Conservation (phyloP, 2,888 invertebrate species). For the Chesias legatella region DNA sequence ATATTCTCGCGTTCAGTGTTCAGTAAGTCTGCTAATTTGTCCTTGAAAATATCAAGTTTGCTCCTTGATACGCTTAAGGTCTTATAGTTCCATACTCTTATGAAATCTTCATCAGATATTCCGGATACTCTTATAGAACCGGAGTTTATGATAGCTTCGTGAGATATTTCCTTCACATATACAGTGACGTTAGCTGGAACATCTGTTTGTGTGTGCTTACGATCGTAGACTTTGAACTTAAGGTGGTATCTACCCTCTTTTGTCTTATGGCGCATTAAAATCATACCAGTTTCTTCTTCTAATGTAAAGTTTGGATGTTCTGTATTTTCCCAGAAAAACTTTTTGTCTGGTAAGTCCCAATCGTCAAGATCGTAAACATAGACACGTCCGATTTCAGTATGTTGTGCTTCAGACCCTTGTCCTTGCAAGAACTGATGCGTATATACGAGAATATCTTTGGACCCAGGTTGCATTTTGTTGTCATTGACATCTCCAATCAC, state of each 20-base stretch:
- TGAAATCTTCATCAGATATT: conserved; percentile 97
- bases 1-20: conserved; percentile 93
- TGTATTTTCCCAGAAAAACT: conserved; percentile 95
- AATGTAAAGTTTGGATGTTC: conserved; percentile 94
- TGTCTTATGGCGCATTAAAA: conserved; percentile 96
- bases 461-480: conserved; percentile 98
- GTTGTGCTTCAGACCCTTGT: conserved; percentile 83
- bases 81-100: conserved; percentile 96
- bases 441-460: conserved; percentile 98
- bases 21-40: conserved; percentile 91
- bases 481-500: conserved; percentile 99
- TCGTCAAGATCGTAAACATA: conserved; percentile 99
- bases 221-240: conserved; percentile 93
- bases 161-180: conserved; percentile 95
- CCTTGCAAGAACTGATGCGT: conserved; percentile 95
- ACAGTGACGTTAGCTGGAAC: conserved; percentile 98
- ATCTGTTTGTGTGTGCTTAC: conserved; percentile 96
- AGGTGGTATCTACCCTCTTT: conserved; percentile 92
- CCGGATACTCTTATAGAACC: conserved; percentile 96
- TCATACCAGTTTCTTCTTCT: conserved; percentile 95
- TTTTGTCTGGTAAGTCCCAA: conserved; percentile 99
- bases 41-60: conserved; percentile 93
- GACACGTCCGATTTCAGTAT: conserved; percentile 95
- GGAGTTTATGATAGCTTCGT: conserved; percentile 97
- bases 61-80: conserved; percentile 91